phyloP scores from a whole-genome alignment of 2,113 vertebrate genomes.

The Paedocypris sp. region DNA sequence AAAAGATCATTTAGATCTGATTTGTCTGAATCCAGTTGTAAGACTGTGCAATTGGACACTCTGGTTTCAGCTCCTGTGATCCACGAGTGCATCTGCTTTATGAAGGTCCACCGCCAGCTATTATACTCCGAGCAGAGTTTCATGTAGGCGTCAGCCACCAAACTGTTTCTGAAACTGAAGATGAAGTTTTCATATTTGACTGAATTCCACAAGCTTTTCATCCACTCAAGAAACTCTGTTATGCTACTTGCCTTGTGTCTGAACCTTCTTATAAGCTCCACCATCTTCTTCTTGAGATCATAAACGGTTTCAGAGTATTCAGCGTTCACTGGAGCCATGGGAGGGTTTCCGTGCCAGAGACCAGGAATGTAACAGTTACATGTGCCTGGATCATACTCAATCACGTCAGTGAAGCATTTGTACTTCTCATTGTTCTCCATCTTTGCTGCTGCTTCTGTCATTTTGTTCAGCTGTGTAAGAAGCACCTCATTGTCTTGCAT shows the following conservation, averaged over 20 bases:
- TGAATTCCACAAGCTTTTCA: conserved; percentile 48
- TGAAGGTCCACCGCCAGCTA: conserved; percentile 52
- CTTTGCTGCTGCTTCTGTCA: conserved; percentile 50
- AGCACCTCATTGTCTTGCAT: conserved; percentile 51
- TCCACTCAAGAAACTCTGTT: conserved; percentile 45
- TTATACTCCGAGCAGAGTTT: conserved; percentile 44
- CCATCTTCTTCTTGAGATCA: conserved; percentile 50
- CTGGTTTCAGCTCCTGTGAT: conserved; percentile 37
- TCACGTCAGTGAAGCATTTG: conserved; percentile 51
- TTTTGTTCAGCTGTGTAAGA: conserved; percentile 53
- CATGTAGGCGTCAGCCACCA: conserved; percentile 53
- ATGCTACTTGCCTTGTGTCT: conserved; percentile 23
- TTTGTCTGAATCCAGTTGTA: conserved; percentile 1
- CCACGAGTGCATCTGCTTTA: conserved; percentile 44
- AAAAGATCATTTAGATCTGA: conserved; percentile 27
- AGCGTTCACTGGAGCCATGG: conserved; percentile 54
- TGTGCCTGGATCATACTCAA: conserved; percentile 48
- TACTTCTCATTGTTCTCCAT: conserved; percentile 54
- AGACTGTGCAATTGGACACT: conserved; percentile 42
- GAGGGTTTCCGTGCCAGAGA: conserved; percentile 58
- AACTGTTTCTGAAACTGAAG: conserved; percentile 57
- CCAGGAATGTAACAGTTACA: conserved; percentile 54
- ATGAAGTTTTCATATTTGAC: conserved; percentile 60
- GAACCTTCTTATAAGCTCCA: conserved; percentile 22
- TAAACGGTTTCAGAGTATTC: conserved; percentile 50